Base-by-base conservation (phyloP, 2,888 invertebrate species). In the Drosophila robusta region DNA sequence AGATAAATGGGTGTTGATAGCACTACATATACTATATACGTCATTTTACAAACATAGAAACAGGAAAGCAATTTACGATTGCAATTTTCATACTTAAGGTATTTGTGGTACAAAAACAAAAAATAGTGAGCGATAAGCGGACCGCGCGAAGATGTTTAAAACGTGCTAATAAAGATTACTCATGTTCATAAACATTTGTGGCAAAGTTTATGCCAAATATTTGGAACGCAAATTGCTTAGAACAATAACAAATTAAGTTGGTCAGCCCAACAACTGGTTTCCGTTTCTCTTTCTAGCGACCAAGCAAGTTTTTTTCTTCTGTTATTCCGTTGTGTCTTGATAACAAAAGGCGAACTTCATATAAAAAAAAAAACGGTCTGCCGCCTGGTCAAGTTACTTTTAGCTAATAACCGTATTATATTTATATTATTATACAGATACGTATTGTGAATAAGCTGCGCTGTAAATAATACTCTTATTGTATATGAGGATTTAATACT, bases 181-280 rank as follows among this genome's bases (percentile, higher is more conserved):
- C 87, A 86, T 70, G 60, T 71, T 54, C 44, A 61, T 65, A 65
- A 71, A 57, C 61, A 74, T 71, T 70, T 62, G 51, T 11, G 18
- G 51, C 61, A 45, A 60, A 64, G 47, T 47, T 55, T 26, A 64
- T 70, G 71, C 47, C 60, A 72, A 77, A 77, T 75, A 77, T 75
- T 75, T 77, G 78, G 67, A 73, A 56, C 78, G 55, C 67, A 62
- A 73, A 73, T 73, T 51, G 67, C 55, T 75, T 56, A 75, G 74
- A 73, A 75, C 78, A 74, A 74, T 75, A 75, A 75, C 78, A 73
- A 67, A 78, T 60, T 52, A 69, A 78, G 67, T 78, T 78, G 78
- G 74, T 60, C 67, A 75, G 47, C 24, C 42, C 57, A 62, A 69
- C 67, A 75, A 75, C 75, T 78, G 75, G 75, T 78, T 78, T 78